Evolutionary conservation across 2,888 invertebrate species (phyloP), one percentile per base, ranked within the genome.

Genomic region (Pteria penguin): DNA sequence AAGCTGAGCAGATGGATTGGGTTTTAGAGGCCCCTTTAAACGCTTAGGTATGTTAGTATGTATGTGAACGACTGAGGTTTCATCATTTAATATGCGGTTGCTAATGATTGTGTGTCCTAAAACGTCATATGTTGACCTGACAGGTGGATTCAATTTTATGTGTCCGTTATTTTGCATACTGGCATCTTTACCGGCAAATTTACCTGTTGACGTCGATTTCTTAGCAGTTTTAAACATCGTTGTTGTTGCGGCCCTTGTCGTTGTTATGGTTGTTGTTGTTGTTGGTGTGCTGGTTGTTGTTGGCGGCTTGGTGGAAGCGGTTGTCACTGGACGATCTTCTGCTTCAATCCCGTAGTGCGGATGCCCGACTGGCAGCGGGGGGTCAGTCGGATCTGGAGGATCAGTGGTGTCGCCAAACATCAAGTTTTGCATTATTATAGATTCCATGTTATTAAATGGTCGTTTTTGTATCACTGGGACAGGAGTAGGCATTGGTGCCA

Each of bases 331-430:
- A 14, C 8, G 18, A 18, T 45, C 45, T 18, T 45, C 45, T 45
- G 45, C 45, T 45, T 45, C 45, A 14, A 45, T 45, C 18, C 18
- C 45, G 8, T 8, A 18, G 18, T 45, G 45, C 18, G 8, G 8
- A 45, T 18, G 18, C 45, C 45, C 45, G 11, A 14, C 18, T 45
- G 45, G 45, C 8, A 18, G 45, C 45, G 45, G 45, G 18, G 72
- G 72, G 33, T 26, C 26, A 11, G 62, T 61, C 24, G 67, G 57
- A 36, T 68, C 72, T 0, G 76, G 72, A 31, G 76, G 72, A 65
- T 69, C 72, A 4, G 72, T 73, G 8, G 68, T 77, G n/a, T 71
- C 74, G 4, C 73, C 67, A 54, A 74, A 67, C 68, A 74, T 74
- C 31, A 74, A 29, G 18, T 74, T 66, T 26, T 74, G 74, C 55